A percentile compares a stretch with the other conserved stretches of the same genome.
These are phyloP conservation scores for Bemisia tabaci DNA, from an alignment of 1,140 invertebrate genomes.

Conservation along the genomic window DNA sequence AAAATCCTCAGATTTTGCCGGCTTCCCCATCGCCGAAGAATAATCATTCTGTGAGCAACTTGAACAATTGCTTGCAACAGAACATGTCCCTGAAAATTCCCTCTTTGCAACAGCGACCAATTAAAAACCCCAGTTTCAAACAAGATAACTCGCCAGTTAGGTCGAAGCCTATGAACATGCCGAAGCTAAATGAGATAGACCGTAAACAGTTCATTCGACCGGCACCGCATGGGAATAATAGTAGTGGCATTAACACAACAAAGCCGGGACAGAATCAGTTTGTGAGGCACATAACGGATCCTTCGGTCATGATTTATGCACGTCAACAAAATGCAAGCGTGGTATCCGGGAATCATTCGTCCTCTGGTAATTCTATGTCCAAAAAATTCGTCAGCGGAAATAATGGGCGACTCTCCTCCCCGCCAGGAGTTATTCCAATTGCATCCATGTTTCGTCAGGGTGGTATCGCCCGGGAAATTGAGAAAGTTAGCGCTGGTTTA, in stretches of 20 bases:
- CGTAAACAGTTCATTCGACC: slow-evolving; percentile 5
- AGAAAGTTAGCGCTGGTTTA: not conserved
- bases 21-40: not conserved
- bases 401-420: not conserved
- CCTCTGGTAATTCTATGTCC: not conserved
- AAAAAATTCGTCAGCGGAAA: not conserved
- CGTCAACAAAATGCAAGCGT: slow-evolving; percentile 13
- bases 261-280: slow-evolving; percentile 28
- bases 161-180: not conserved
- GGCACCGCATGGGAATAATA: not conserved
- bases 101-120: not conserved
- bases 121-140: not conserved
- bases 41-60: too few species aligned
- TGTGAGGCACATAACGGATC: slow-evolving; percentile 31
- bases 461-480: not conserved
- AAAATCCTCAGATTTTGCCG: too few species aligned
- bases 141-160: not conserved
- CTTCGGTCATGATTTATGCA: slow-evolving; percentile 25
- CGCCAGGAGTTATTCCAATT: not conserved
- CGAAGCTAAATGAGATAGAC: slow-evolving; percentile 7
- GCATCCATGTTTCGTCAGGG: not conserved
- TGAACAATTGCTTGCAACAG: not conserved
- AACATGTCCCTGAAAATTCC: not conserved
- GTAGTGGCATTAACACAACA: slow-evolving; percentile 1
- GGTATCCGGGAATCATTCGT: not conserved